phyloP scores from a whole-genome alignment of 1,140 invertebrate genomes.

The Lucilia sericata region DNA sequence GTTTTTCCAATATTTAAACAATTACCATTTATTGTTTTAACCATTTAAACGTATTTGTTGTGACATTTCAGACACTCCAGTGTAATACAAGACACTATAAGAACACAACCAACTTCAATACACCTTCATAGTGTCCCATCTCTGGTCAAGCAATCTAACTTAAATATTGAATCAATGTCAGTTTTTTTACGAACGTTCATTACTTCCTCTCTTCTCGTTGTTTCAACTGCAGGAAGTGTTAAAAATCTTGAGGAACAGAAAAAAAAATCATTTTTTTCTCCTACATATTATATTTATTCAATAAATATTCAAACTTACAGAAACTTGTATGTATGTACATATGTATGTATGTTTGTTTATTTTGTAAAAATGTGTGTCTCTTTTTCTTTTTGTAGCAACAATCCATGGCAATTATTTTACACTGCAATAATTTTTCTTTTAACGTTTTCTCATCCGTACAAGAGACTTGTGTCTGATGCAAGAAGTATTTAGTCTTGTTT shows the following conservation, averaged over 20 bases:
- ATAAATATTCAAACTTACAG: neutral
- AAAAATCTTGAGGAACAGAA: neutral
- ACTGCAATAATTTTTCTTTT: slow-evolving; percentile 14
- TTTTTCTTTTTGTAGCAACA: neutral
- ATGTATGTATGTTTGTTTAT: neutral
- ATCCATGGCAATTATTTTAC: slow-evolving; percentile 16
- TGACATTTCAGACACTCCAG: neutral
- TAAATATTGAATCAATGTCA: slow-evolving; percentile 15
- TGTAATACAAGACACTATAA: neutral
- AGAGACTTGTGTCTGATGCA: neutral
- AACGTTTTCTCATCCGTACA: neutral
- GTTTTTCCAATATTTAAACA: neutral
- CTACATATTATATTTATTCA: neutral
- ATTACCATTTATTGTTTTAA: neutral
- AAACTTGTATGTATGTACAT: neutral
- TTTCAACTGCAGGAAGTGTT: slow-evolving; percentile 20
- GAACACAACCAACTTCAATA: neutral
- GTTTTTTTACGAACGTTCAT: too few species aligned
- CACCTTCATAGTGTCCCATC: slow-evolving; percentile 25
- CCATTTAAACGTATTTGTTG: slow-evolving; percentile 22
- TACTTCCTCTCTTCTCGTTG: neutral
- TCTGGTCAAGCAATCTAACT: neutral
- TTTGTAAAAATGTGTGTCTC: neutral
- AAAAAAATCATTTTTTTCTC: neutral
- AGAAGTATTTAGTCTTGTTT: slow-evolving; percentile 34